Conservation (phyloP, 2,113 vertebrate species). For the Anhinga anhinga region DNA sequence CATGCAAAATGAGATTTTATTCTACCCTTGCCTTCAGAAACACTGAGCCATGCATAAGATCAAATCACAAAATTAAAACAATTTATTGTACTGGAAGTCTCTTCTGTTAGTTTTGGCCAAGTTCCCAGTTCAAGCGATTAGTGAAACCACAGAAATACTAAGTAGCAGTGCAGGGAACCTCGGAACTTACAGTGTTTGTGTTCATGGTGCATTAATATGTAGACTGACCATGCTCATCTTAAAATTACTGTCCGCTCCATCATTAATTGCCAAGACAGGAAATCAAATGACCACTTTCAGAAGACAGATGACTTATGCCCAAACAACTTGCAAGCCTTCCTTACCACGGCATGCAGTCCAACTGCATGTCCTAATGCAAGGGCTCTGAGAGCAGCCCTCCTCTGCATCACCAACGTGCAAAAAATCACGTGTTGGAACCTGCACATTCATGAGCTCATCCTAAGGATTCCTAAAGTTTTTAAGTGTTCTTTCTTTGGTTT, state of each 20-base stretch:
- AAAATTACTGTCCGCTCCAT: neutral
- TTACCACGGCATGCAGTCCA: fast-evolving
- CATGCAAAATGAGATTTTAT: constrained; percentile 47
- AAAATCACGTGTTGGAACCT: neutral
- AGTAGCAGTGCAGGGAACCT: constrained; percentile 60
- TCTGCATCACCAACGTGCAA: neutral
- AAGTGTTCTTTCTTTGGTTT: neutral
- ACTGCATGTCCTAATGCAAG: neutral
- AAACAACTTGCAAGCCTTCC: neutral
- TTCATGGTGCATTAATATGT: constrained; percentile 30
- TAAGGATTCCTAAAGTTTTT: neutral
- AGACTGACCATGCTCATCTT: neutral
- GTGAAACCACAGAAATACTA: constrained; percentile 67
- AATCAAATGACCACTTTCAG: neutral
- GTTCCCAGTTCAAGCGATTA: constrained; percentile 61
- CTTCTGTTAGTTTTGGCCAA: constrained; percentile 68
- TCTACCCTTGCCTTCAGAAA: constrained; percentile 66
- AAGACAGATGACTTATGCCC: neutral
- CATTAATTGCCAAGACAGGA: neutral
- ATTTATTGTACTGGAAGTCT: constrained; percentile 65
- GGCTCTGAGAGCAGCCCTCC: neutral
- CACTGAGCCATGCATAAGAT: constrained; percentile 47
- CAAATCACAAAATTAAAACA: constrained; percentile 59
- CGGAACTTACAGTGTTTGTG: neutral
- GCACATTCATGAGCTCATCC: neutral